Base-by-base conservation (phyloP, 23 tunicate species). In the Halocynthia roretzi region DNA sequence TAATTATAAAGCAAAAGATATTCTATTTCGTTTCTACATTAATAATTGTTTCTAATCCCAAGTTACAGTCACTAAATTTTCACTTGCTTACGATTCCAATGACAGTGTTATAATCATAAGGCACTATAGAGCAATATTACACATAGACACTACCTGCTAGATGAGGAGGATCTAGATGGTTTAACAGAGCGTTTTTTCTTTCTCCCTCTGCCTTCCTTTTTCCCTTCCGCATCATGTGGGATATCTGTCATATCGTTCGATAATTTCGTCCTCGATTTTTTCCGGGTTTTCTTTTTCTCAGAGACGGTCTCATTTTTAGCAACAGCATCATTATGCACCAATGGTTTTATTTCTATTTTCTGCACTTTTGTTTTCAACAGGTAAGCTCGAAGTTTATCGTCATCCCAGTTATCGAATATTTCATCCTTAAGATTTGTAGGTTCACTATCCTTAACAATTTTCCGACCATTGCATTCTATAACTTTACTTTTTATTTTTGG, bases 371-470 rank as follows among this genome's bases (percentile, higher is more conserved):
- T 54, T 56, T 74, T 74, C 62, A 74, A 54, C 62, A 74, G 31
- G 56, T 74, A 74, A 11, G 55, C 78, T 20, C 78, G 78, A 22
- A 74, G 22, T 56, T 74, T 74, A 18, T 74, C 78, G 56, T 74
- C 78, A 54, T 74, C 78, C 78, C 78, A 74, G 18, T 54, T 62
- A 53, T 74, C 78, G 31, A 74, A 74, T 20, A 74, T 56, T 64
- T 74, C 56, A 54, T 74, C 78, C 62, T 74, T 9, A 11, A 11
- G 22, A 65, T 20, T 20, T 15, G 31, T 11, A 20, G 5, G 31
- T 14, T 2, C 15, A 58, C n/a, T 58, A 58, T 58, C 5, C 17
- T n/a, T 58, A 58, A 58, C 17, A 58, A 14, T 14, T 58, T n/a
- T n/a, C 15, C 15, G 63, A 15, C 2, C 15, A 4, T 15, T 14